Conservation (phyloP, 2,797 vertebrate genomes). For the Rhinogobio ventralis region DNA sequence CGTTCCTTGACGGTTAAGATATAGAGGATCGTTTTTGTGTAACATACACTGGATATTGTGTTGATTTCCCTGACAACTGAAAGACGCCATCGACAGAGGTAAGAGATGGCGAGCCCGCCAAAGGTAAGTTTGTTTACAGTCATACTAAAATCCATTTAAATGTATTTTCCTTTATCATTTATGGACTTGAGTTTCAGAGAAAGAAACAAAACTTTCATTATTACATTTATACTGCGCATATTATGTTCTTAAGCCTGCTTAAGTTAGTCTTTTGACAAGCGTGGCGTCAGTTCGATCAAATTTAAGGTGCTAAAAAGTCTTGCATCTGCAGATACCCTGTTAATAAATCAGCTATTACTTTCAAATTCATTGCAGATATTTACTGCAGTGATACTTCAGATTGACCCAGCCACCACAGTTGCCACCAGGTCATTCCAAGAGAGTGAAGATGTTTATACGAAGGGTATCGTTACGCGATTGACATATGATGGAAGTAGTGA, state of each 20-base stretch:
- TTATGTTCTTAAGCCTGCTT: not conserved
- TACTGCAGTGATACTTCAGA: constrained; percentile 54
- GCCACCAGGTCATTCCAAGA: constrained; percentile 60
- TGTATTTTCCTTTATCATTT: not conserved
- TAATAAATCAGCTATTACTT: not conserved
- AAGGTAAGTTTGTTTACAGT: constrained; percentile 25
- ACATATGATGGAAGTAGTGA: not conserved
- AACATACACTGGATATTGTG: not conserved
- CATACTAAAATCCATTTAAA: not conserved
- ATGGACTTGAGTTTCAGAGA: not conserved
- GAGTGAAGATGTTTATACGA: constrained; percentile 27
- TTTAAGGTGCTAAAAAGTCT: not conserved
- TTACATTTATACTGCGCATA: not conserved
- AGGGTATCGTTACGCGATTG: not conserved
- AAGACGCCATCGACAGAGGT: not conserved
- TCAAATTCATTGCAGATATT: constrained; percentile 61
- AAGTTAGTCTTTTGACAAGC: not conserved
- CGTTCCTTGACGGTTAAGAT: not conserved
- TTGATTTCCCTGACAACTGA: constrained; percentile 25
- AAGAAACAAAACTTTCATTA: not conserved
- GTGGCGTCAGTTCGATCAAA: not conserved
- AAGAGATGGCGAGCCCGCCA: constrained; percentile 2
- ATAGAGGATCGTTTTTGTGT: not conserved
- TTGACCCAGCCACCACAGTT: constrained; percentile 22
- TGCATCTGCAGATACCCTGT: not conserved